Conservation (phyloP, 2,797 vertebrate species). For the Scolopax rusticola region DNA sequence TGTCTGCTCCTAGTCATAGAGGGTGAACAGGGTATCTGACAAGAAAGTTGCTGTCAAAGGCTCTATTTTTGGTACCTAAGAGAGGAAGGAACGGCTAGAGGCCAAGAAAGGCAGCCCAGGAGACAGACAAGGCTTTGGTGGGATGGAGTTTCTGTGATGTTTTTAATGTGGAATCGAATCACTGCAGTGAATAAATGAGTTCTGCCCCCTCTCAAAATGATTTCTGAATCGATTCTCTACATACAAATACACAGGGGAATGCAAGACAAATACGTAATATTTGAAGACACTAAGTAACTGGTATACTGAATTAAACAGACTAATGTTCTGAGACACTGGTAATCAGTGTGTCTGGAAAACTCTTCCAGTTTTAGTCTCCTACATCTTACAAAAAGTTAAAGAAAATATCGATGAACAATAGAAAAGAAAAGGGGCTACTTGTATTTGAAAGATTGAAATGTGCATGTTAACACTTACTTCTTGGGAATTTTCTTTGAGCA, state of each 20-base stretch:
- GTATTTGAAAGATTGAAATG: neutral
- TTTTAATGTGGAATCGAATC: neutral
- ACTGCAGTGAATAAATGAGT: neutral
- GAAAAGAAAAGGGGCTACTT: neutral
- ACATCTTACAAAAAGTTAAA: neutral
- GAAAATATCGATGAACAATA: neutral
- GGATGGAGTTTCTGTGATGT: neutral
- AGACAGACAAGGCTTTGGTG: neutral
- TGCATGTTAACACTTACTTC: neutral
- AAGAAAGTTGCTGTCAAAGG: neutral
- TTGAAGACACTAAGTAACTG: neutral
- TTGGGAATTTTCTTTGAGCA: conserved; percentile 56
- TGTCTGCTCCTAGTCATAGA: neutral
- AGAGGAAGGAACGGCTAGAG: neutral
- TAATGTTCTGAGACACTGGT: neutral
- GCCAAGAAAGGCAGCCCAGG: neutral
- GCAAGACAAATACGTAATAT: neutral
- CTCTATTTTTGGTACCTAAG: neutral
- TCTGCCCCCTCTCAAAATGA: neutral
- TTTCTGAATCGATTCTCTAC: neutral
- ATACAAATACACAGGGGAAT: neutral
- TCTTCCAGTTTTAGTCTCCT: neutral
- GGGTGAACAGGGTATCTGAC: neutral
- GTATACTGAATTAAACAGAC: neutral
- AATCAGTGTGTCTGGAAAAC: neutral